Base-by-base conservation (phyloP, 2,797 vertebrate species). In the Gallinago nigripennis region DNA sequence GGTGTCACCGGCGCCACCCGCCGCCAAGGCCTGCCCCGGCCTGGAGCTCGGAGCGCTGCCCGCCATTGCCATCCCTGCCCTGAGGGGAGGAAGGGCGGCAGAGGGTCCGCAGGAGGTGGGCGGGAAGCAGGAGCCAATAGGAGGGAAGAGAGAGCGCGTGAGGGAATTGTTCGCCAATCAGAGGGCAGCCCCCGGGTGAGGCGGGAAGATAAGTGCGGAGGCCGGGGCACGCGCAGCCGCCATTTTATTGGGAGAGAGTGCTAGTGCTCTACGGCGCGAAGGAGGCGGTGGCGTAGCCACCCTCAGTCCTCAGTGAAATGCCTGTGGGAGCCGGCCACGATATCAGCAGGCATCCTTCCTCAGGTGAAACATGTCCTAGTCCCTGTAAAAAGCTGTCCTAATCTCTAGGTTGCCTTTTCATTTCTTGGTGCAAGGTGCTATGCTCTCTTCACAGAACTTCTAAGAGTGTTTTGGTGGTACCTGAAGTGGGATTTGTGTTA, bases 151-250 rank as follows among this genome's bases (percentile, higher is more conserved):
- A 54, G 24, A 11, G 63, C 11, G 28, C 37, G 50, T 0, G 35
- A 10, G 17, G 37, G 46, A 54, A 3, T 0, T 6, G 2, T 14
- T 23, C 2, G 6, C 88, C 92, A 96, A 97, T 96, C 84, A 84
- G 69, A 10, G 33, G 12, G 39, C 43, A 9, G 7, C 6, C 8
- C 8, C 7, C 0, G 6, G n/a, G 12, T 2, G 6, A 5, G 10
- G 4, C 2, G 1, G 0, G 8, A 1, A 12, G 18, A 8, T 28
- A 7, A 12, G 33, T 0, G 3, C 1, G 4, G 9, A 1, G 6
- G 1, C 2, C 1, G 2, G 4, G 17, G 12, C 3, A 1, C 7
- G 5, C 1, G 4, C 4, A 10, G 10, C 6, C 5, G 51, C 80
- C 60, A 17, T 92, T 70, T 64, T 56, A 35, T 25, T 27, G 2